Conservation (phyloP, 64 coral and sea anemone species). For the Porites australiensis region DNA sequence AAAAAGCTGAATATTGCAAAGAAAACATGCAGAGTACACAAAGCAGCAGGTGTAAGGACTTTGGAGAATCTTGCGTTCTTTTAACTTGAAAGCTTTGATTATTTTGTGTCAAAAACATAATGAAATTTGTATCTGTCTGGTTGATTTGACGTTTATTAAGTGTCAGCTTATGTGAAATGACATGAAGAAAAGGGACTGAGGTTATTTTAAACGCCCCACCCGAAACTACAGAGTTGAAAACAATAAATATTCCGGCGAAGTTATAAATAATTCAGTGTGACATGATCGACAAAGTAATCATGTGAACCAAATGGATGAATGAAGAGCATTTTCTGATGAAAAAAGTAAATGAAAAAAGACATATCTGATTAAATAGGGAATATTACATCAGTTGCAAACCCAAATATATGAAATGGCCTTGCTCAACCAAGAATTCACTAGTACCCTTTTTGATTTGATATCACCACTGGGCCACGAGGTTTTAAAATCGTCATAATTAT, state of each 20-base stretch:
- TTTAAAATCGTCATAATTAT: constrained; percentile 1
- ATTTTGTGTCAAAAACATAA: background rate
- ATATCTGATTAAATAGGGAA: background rate
- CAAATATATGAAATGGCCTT: background rate
- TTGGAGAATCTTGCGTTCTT: background rate
- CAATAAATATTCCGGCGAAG: constrained; percentile 18
- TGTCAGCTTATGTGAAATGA: background rate
- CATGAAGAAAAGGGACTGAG: background rate
- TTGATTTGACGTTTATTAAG: background rate
- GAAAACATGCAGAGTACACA: constrained; percentile 6
- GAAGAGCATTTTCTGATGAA: constrained; percentile 11
- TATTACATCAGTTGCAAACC: background rate
- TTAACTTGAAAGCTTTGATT: background rate
- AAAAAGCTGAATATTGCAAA: background rate
- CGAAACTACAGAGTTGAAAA: constrained; percentile 2
- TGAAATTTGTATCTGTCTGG: background rate
- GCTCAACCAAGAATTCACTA: background rate
- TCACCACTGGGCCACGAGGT: background rate
- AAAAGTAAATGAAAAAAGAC: background rate
- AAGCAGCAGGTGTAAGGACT: constrained; percentile 7
- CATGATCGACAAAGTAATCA: constrained; percentile 39
- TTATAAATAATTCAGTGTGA: constrained; percentile 48
- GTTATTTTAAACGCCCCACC: constrained; percentile 18
- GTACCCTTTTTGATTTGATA: background rate
- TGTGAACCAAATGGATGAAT: constrained; percentile 31